A percentile compares a stretch with the other conserved stretches of the same genome.
phyloP scores from a whole-genome alignment of 2,113 vertebrate species.

The Colistium nudipinnis region DNA sequence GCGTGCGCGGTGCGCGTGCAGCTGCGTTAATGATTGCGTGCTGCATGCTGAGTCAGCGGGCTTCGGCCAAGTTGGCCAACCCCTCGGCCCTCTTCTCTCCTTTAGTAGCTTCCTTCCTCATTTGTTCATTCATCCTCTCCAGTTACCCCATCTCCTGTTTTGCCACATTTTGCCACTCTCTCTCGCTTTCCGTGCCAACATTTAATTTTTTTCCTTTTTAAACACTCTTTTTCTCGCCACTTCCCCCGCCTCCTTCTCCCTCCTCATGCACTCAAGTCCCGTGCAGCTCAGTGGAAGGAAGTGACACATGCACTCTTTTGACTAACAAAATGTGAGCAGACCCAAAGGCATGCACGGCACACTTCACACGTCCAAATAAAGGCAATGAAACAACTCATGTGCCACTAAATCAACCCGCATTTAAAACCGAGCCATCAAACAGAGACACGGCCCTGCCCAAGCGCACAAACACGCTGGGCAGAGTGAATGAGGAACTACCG shows the following conservation, averaged over 20 bases:
- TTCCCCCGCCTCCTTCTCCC: too few relatives aligned
- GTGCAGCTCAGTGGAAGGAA: neutral
- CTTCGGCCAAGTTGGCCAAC: neutral
- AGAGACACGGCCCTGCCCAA: neutral
- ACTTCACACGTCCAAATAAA: neutral
- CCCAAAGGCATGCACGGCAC: too few relatives aligned
- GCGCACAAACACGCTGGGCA: neutral
- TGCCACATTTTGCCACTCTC: neutral
- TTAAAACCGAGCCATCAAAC: neutral
- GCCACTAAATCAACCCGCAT: neutral
- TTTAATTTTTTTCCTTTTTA: neutral
- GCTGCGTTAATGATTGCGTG: constrained; percentile 32
- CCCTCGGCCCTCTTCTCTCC: constrained; percentile 37
- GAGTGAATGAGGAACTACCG: constrained; percentile 6
- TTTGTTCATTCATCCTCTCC: constrained; percentile 9
- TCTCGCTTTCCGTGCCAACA: too few relatives aligned
- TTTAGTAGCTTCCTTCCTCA: constrained; percentile 40
- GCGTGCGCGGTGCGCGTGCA: neutral
- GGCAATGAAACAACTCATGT: neutral
- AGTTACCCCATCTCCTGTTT: neutral
- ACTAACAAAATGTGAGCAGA: constrained; percentile 16
- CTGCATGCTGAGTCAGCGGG: constrained; percentile 58
- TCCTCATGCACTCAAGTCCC: neutral
- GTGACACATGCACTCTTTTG: neutral
- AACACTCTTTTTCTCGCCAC: neutral